Base-by-base conservation (phyloP, 2,888 invertebrate genomes). In the Cantharis flavilabris region DNA sequence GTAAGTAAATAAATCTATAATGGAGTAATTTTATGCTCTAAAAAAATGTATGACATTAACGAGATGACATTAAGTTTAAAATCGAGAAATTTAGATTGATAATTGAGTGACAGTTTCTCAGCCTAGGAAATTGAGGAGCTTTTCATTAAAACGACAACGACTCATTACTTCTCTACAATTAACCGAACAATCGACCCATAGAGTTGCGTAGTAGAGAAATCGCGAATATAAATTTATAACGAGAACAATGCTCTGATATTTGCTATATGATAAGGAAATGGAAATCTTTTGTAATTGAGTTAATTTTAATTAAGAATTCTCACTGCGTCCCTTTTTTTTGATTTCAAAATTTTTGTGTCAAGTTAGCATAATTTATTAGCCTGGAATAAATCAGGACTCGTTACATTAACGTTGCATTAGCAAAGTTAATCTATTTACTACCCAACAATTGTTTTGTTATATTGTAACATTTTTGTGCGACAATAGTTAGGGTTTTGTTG, bases 111-210 rank as follows among this genome's bases (percentile, higher is more conserved):
- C 73, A 76, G 69, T 70, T 73, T 64, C 74, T 65, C 73, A 67
- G 70, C 67, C 77, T 72, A 76, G 76, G 78, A 78, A 76, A 82
- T 82, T 79, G 81, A 78, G 78, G 81, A 79, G 78, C 80, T 80
- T 83, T 83, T 83, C 83, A 83, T 83, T 83, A 83, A 83, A 82
- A 83, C 80, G 81, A 83, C 83, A 81, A 82, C 82, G 82, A 80
- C 83, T 82, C 82, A 83, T 82, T 83, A 82, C 82, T 81, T 79
- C 73, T 79, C 81, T 76, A 79, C 81, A 83, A 83, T 83, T 83
- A 83, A 82, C 80, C 79, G 82, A 82, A 83, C 82, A 83, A 83
- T 82, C 80, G 78, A 76, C 76, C 71, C 23, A 63, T 72, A 67
- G 75, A 76, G 49, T 49, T 26, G 20, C 23, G 26, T 23, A 67